Evolutionary conservation across 2,888 invertebrate genomes (phyloP).

Genomic region (Phrixothrix hirtus): DNA sequence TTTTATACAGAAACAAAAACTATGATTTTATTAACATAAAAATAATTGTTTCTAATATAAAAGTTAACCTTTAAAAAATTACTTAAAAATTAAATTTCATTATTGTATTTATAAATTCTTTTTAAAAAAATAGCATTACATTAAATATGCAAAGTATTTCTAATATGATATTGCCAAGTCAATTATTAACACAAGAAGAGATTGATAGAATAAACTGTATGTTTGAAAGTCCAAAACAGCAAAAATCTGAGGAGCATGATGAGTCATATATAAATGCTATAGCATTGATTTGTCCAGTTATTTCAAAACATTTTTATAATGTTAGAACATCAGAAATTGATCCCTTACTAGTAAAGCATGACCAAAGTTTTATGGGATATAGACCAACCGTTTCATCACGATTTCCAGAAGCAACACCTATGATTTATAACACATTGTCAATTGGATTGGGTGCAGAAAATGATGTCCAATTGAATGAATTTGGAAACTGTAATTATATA

Average conservation of each 20-base stretch:
- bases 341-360: constrained; percentile 51
- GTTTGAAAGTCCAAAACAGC: constrained; percentile 52
- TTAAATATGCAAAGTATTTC: neutral
- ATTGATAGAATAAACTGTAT: constrained; percentile 55
- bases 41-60: neutral
- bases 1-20: too few relatives aligned
- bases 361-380: constrained; percentile 54
- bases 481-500: constrained; percentile 71
- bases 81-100: neutral
- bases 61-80: neutral
- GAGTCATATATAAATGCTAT: constrained; percentile 58
- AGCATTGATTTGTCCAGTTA: constrained; percentile 68
- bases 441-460: constrained; percentile 72
- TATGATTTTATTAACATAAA: too few relatives aligned
- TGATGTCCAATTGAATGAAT: constrained; percentile 63
- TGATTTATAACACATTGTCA: constrained; percentile 70
- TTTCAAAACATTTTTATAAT: constrained; percentile 57
- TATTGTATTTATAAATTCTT: neutral
- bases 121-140: too few relatives aligned
- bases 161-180: constrained; percentile 62
- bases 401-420: constrained; percentile 59
- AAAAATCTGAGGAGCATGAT: constrained; percentile 35
- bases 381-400: constrained; percentile 51
- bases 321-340: constrained; percentile 51
- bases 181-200: constrained; percentile 63